Evolutionary conservation across 2,888 invertebrate species (phyloP).

Genomic region (Petrolisthes manimaculis): DNA sequence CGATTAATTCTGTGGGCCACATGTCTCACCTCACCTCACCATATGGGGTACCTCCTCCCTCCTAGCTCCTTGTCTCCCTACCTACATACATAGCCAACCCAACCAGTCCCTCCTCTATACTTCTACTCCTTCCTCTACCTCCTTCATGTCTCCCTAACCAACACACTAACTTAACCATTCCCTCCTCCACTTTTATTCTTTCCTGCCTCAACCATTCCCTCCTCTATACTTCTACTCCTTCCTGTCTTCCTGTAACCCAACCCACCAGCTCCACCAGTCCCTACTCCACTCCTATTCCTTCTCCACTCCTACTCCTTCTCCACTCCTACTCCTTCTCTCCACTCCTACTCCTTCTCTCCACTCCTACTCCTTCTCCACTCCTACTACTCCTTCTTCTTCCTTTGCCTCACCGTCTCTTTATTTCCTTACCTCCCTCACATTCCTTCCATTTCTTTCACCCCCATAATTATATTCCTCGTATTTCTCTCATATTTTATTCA

Average conservation of each 20-base stretch:
- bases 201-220: background rate
- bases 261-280: background rate
- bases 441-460: background rate
- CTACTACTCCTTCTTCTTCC: background rate
- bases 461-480: no score
- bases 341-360: background rate
- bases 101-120: background rate
- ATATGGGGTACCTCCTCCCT: background rate
- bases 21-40: background rate
- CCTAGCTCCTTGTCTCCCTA: background rate
- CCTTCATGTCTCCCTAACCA: background rate
- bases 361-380: background rate
- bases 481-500: background rate
- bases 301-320: background rate
- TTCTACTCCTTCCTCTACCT: background rate
- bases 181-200: constrained; percentile 12
- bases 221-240: background rate
- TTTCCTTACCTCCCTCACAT: background rate
- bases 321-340: background rate
- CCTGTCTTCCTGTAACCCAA: background rate
- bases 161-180: background rate
- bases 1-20: background rate
- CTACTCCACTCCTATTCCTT: background rate
- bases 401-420: background rate
- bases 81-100: background rate